Evolutionary conservation across 2,113 vertebrate species (phyloP), one percentile per base, ranked within the genome.

Genomic region (Nycticorax nycticorax): DNA sequence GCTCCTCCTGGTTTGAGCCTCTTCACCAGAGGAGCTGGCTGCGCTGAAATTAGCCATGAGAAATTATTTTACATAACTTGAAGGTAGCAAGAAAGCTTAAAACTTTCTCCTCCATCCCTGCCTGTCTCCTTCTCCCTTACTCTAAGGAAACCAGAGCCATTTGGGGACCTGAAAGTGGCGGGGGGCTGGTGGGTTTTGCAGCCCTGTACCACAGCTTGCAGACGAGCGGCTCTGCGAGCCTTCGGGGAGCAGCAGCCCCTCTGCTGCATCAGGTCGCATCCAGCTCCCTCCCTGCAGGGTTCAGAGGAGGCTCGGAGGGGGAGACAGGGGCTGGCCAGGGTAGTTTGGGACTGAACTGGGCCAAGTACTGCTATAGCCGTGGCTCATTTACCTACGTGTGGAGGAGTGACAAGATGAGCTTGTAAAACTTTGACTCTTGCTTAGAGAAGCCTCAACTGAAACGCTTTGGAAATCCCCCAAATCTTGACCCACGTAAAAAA

Each of bases 361-460:
- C 22, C 39, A 37, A 24, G 20, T 2, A 4, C 8, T 4, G 2
- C 33, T 4, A 6, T 10, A 59, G 41, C 16, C 5, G 1, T 16
- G n/a, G 24, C 26, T 63, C 6, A 0, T 68, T 64, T 33, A 26
- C 32, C 57, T 33, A 8, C 14, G 0, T 0, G 10, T 18, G 39
- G 35, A 27, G 56, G 52, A 89, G 62, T 12, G 53, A 45, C 10
- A 28, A 30, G 59, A 71, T 16, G 52, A 85, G 50, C 52, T 48
- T 20, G 12, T 78, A 26, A 69, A 81, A 81, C 35, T 93, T 94
- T 68, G 2, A 48, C 48, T 43, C 48, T 82, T 82, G 48, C 53
- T 79, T 45, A 57, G 69, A 68, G 53, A 56, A 50, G 16, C 23
- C 75, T 66, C 63, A 59, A 7, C 7, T 47, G 55, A 80, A 93